These are phyloP conservation scores for Macrotis lagotis DNA, from an alignment of 2,113 vertebrate genomes.

Conservation along the genomic window DNA sequence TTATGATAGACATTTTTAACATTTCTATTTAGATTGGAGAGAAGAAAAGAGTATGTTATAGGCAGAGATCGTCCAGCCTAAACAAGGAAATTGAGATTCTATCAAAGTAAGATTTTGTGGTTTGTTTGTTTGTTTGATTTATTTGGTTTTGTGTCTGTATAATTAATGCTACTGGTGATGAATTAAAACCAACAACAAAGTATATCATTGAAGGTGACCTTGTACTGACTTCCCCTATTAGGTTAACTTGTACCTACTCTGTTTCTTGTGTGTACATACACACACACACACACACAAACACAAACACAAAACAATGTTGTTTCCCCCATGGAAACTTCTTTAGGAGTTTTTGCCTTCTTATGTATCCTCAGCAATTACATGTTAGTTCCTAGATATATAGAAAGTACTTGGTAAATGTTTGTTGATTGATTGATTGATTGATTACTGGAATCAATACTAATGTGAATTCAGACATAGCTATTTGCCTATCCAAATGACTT, in stretches of 20 bases:
- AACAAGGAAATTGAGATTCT: not conserved
- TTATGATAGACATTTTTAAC: not conserved
- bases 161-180: not conserved
- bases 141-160: not conserved
- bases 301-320: too few relatives aligned
- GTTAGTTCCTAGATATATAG: not conserved
- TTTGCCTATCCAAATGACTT: not conserved
- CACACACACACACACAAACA: too few relatives aligned
- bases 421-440: not conserved
- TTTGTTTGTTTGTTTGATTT: not conserved
- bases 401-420: not conserved
- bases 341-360: not conserved
- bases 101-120: not conserved
- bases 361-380: not conserved
- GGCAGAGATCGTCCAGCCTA: not conserved
- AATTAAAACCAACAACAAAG: not conserved
- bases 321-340: not conserved
- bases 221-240: not conserved
- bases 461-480: not conserved
- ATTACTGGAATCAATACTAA: not conserved
- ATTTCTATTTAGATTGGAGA: not conserved
- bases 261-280: not conserved
- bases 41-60: not conserved
- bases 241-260: not conserved
- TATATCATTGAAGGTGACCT: not conserved